These are phyloP conservation scores for Formica aserva DNA, from an alignment of 2,888 invertebrate species.

Conservation along the genomic window DNA sequence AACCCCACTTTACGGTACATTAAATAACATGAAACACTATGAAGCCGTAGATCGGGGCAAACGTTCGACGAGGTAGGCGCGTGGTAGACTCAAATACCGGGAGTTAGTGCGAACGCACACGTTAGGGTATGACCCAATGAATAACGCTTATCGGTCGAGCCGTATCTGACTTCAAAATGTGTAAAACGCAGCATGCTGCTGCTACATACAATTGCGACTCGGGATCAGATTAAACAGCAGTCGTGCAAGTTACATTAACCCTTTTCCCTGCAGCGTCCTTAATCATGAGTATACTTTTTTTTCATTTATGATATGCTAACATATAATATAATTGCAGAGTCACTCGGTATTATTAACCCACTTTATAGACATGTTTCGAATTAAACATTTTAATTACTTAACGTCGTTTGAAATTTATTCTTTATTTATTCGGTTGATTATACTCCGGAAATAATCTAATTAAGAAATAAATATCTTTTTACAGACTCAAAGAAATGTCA, in stretches of 20 bases:
- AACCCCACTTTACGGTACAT: conserved; percentile 47
- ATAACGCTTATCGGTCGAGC: conserved; percentile 69
- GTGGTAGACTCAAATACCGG: conserved; percentile 23
- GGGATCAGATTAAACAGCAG: conserved; percentile 69
- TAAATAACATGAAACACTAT: conserved; percentile 35
- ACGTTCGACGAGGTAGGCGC: conserved; percentile 43
- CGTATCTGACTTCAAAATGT: conserved; percentile 58
- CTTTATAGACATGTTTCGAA: neutral
- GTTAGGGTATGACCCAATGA: conserved; percentile 64
- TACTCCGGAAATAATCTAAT: neutral
- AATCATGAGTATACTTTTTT: conserved; percentile 36
- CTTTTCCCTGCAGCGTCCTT: conserved; percentile 20
- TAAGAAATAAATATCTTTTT: neutral
- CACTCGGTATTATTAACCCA: conserved; percentile 7
- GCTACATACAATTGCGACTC: conserved; percentile 48
- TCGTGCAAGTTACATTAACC: conserved; percentile 66
- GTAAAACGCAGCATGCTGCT: conserved; percentile 53
- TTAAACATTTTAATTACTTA: conserved; percentile 15
- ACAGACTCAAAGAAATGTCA: neutral
- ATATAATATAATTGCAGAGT: conserved; percentile 31
- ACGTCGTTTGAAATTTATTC: neutral
- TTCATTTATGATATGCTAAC: conserved; percentile 28
- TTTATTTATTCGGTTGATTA: neutral
- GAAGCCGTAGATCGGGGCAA: conserved; percentile 41
- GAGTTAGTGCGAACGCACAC: conserved; percentile 39